Evolutionary conservation across 64 coral and sea anemone genomes (phyloP), one percentile per base, ranked within the genome.

Genomic region (Stichodactyla mertensii): DNA sequence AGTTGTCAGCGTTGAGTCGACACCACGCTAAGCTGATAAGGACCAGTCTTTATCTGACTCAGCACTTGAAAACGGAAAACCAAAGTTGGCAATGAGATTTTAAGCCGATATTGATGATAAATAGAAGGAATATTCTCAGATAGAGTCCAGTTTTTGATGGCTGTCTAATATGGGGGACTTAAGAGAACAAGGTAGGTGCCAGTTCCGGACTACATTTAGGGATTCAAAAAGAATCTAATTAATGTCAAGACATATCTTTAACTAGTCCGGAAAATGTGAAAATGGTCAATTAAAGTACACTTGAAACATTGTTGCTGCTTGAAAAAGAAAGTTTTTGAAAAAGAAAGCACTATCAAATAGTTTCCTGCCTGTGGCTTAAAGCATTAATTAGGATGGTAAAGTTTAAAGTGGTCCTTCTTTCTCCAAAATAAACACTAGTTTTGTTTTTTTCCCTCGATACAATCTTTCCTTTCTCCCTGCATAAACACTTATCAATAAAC

Each of bases 151-250:
- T 55, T 66, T 7, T 6, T 54, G 78, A 81, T 55, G 53, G 51
- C 13, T 16, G 52, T 53, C 78, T 81, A 81, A 81, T 81, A 81
- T 81, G 6, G 19, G 36, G 14, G 52, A 80, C 77, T 54, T 54
- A 80, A 11, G 28, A 80, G 2, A 80, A 16, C 31, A 4, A 55
- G 53, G 78, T 81, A 55, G 78, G 78, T 81, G 78, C 78, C 16
- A 81, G 78, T 81, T 81, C 78, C 78, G 78, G 78, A 53, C 78
- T n/a, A 81, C 53, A 81, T 81, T 81, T 54, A 19, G 8, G 8
- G 20, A 16, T 51, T 53, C 19, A 81, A 81, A 45, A 81, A 81
- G 36, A 81, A 52, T 55, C 51, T 55, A 31, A 74, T 74, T 74
- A 74, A 74, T 74, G 69, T 74, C 69, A 74, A 74, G 11, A 11